Conservation (phyloP, 2,797 vertebrate species). For the Synaphobranchus kaupii region DNA sequence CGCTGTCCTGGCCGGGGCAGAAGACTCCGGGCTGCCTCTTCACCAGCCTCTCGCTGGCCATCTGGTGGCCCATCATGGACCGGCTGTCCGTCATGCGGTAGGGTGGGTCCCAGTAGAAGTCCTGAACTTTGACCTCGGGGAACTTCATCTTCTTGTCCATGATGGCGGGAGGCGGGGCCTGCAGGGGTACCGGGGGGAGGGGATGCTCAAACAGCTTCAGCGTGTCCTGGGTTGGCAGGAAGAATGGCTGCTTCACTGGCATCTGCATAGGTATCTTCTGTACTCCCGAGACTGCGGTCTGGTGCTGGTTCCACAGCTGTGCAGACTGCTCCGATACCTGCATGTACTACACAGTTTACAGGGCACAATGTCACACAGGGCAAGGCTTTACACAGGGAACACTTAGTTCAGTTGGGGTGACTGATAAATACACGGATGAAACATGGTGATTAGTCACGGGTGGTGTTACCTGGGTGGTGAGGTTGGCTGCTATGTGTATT, state of each 20-base stretch:
- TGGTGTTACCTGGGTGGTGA: not conserved
- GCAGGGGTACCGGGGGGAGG: slow-evolving; percentile 75
- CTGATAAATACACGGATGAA: not conserved
- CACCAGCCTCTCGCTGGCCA: slow-evolving; percentile 75
- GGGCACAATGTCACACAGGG: not conserved
- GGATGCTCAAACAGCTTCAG: slow-evolving; percentile 91
- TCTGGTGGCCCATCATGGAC: slow-evolving; percentile 72
- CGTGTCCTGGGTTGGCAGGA: slow-evolving; percentile 86
- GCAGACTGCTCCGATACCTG: slow-evolving; percentile 86
- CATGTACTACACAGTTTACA: slow-evolving; percentile 74
- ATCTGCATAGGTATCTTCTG: slow-evolving; percentile 84
- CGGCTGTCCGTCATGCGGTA: slow-evolving; percentile 83
- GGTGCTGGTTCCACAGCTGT: slow-evolving; percentile 90
- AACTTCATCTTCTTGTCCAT: slow-evolving; percentile 96
- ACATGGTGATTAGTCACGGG: not conserved
- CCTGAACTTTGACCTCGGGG: slow-evolving; percentile 87
- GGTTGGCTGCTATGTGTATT: not conserved
- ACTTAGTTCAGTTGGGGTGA: not conserved
- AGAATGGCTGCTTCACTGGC: slow-evolving; percentile 88
- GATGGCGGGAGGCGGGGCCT: slow-evolving; percentile 68
- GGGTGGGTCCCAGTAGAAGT: slow-evolving; percentile 91
- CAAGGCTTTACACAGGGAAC: not conserved
- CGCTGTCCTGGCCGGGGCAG: slow-evolving; percentile 82
- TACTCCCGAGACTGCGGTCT: slow-evolving; percentile 75
- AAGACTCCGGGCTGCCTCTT: slow-evolving; percentile 84